Base-by-base conservation (phyloP, 2,797 vertebrate species). In the Coranthus polyacanthus region DNA sequence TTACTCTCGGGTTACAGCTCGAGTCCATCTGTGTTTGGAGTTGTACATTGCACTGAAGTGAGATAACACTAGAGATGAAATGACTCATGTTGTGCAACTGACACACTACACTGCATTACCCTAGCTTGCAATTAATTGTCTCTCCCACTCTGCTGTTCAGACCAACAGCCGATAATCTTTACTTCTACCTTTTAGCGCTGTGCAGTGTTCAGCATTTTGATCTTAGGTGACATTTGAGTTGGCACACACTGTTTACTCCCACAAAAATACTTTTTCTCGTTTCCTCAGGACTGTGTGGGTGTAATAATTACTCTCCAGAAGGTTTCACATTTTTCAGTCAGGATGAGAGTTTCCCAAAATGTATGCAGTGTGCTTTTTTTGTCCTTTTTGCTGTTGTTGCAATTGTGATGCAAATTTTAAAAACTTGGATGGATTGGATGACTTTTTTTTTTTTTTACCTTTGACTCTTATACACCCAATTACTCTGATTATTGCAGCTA, bases 221-320 rank as follows among this genome's bases (percentile, higher is more conserved):
- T 84, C 61, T 56, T 53, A 46, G 59, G 46, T 85, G 79, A 85
- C 84, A 76, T 87, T 85, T 89, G 64, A 79, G 75, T 61, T 47
- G 75, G 73, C 75, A 71, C 66, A 62, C 61, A 59, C 66, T 74
- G 52, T 71, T 72, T 62, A 85, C 79, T 75, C 78, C 80, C 79
- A 74, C 82, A 77, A 75, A 87, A 83, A 67, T 67, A 72, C 39
- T 60, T 78, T 63, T 85, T 65, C 59, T 44, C 42, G 58, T 81
- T 72, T 82, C 73, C 59, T 70, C 43, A 29, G 75, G 73, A 34
- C 60, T 68, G 76, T 75, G 86, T 88, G 83, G 86, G 86, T 78
- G 88, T 89, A 74, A 82, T 90, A 83, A 89, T 90, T 90, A 85
- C 83, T 84, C 72, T 81, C 83, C 81, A 85, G 76, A 89, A 87